Evolutionary conservation across 2,888 invertebrate genomes (phyloP), one percentile per base, ranked within the genome.

Genomic region (Aphodius sticticus): DNA sequence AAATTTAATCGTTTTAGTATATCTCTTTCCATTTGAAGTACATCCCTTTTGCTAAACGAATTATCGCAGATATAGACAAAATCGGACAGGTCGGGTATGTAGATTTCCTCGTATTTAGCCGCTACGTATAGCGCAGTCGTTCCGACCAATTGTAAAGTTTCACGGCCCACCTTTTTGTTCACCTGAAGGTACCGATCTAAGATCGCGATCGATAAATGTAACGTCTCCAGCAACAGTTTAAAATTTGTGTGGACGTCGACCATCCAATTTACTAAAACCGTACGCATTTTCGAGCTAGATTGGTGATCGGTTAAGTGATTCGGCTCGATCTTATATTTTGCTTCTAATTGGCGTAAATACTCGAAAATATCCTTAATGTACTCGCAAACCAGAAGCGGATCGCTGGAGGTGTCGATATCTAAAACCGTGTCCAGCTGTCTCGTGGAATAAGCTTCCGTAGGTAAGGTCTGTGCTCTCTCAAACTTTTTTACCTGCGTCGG

Each of bases 61-160:
- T 96, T 93, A 89, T 97, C 98, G 9, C 97, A 96, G 78, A 99
- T 95, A 87, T 95, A 97, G 14, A 96, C 95, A 90, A 98, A 98
- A 89, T 99, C 99, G 6, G 90, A 91, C 26, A 97, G 92, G 72
- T 96, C 95, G 0, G 98, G 97, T 0, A 95, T 92, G 86, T 95
- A 97, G 86, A 97, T 95, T 90, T 99, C 99, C 90, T 99, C 99
- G 86, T 97, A 98, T 89, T 99, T 99, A 86, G 95, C 93, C 0
- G 99, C 98, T 78, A 98, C 93, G 85, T 97, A 94, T 92, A 99
- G 93, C 0, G 97, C 95, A 0, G 97, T 94, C 0, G 96, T 94
- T 4, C 98, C 98, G 12, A 98, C 95, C 82, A 98, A 90, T 87
- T 99, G 98, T 80, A 98, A 91, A 84, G 83, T 87, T 53, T 84